These are phyloP conservation scores for Drosophila kepulauana DNA, from an alignment of 1,140 invertebrate species.

Conservation along the genomic window DNA sequence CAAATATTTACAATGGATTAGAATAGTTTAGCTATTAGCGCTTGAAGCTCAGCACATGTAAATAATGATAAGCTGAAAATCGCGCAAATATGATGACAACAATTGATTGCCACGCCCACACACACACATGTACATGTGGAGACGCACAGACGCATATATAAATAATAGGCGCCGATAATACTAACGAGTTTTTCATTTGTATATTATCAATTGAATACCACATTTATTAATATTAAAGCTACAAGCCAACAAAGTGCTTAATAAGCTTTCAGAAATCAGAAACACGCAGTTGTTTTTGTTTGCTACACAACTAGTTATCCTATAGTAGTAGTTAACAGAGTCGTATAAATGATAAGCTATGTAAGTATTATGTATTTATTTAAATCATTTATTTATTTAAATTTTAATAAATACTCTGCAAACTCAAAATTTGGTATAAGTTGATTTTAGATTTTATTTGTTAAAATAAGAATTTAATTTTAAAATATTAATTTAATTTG, in stretches of 20 bases:
- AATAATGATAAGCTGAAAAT: constrained; percentile 76
- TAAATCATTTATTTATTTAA: too few relatives aligned
- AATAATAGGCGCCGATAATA: constrained; percentile 31
- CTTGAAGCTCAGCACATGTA: constrained; percentile 51
- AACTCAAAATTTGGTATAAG: too few relatives aligned
- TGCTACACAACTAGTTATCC: neutral
- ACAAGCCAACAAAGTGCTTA: constrained; percentile 2
- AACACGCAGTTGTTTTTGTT: neutral
- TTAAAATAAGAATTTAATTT: too few relatives aligned
- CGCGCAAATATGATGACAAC: constrained; percentile 61
- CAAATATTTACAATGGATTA: constrained; percentile 65
- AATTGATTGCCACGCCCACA: constrained; percentile 52
- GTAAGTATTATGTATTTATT: too few relatives aligned
- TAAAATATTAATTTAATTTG: too few relatives aligned
- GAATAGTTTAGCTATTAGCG: constrained; percentile 61
- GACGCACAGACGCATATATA: neutral
- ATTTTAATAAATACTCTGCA: too few relatives aligned
- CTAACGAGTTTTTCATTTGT: constrained; percentile 43
- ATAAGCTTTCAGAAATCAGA: constrained; percentile 12
- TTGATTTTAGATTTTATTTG: too few relatives aligned
- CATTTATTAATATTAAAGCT: constrained; percentile 25
- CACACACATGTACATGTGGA: neutral
- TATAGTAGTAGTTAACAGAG: neutral
- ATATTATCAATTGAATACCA: constrained; percentile 37
- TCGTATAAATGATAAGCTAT: too few relatives aligned